phyloP scores from a whole-genome alignment of 2,797 vertebrate species.

The Melanotaenia pygmaea region DNA sequence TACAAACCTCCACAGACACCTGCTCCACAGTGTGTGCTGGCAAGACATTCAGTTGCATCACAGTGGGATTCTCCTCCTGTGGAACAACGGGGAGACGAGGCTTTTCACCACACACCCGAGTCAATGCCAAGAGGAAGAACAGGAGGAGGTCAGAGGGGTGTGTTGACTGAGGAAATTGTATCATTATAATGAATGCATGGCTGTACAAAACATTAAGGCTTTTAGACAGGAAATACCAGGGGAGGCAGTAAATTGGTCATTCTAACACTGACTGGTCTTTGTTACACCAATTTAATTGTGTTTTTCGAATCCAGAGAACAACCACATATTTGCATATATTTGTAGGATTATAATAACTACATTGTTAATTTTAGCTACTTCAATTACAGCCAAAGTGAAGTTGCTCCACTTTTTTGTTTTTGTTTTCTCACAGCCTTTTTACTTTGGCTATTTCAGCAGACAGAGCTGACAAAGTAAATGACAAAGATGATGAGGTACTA shows the following conservation, averaged over 20 bases:
- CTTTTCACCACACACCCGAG: conserved; percentile 64
- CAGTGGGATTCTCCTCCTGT: conserved; percentile 69
- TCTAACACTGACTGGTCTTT: conserved; percentile 24
- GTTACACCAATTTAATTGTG: conserved; percentile 36
- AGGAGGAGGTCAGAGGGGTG: conserved; percentile 55
- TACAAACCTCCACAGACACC: conserved; percentile 65
- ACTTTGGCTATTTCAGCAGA: not conserved
- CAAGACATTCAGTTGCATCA: conserved; percentile 62
- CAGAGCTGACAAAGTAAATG: not conserved
- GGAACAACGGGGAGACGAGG: conserved; percentile 55
- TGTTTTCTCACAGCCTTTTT: not conserved
- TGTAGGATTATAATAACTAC: not conserved
- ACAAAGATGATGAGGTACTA: not conserved
- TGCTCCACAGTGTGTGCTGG: conserved; percentile 63
- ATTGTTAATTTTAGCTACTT: not conserved
- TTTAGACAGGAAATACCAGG: conserved; percentile 40
- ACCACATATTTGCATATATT: conserved; percentile 15
- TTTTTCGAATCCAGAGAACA: conserved; percentile 20
- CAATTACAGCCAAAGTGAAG: conserved; percentile 1
- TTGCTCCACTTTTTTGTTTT: not conserved
- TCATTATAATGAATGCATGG: conserved; percentile 58
- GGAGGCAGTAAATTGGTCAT: conserved; percentile 46
- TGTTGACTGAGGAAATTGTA: conserved; percentile 59
- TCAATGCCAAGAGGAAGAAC: conserved; percentile 70
- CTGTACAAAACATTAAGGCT: conserved; percentile 51